Conservation (phyloP, 1,140 invertebrate species). For the Lysiphlebus fabarum region DNA sequence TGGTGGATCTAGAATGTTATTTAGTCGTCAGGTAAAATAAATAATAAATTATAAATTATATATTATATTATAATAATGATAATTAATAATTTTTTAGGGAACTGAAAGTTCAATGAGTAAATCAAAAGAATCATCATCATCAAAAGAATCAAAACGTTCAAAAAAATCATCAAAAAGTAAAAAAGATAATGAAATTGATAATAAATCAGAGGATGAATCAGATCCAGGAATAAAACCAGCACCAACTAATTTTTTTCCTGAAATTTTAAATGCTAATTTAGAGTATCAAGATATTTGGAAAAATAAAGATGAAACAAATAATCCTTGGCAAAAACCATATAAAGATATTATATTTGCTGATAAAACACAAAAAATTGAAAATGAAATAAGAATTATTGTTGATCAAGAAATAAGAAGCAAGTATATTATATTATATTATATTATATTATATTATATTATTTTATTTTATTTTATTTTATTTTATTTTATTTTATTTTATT, state of each 20-base stretch:
- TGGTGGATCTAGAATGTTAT: constrained; percentile 80
- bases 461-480: too few relatives aligned
- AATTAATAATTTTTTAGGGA: constrained; percentile 44
- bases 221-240: constrained; percentile 56
- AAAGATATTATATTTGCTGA: constrained; percentile 78
- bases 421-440: too few relatives aligned
- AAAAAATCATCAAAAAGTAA: constrained; percentile 57
- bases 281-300: constrained; percentile 75
- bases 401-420: constrained; percentile 84
- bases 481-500: too few relatives aligned
- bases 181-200: constrained; percentile 57
- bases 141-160: constrained; percentile 73
- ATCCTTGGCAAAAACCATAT: constrained; percentile 71
- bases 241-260: constrained; percentile 55
- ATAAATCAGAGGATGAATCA: constrained; percentile 60
- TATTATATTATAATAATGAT: constrained; percentile 16
- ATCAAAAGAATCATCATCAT: constrained; percentile 67
- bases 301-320: constrained; percentile 70
- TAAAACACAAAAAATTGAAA: constrained; percentile 79
- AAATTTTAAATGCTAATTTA: constrained; percentile 51
- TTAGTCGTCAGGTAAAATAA: constrained; percentile 65
- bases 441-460: too few relatives aligned
- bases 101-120: constrained; percentile 74
- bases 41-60: constrained; percentile 14
- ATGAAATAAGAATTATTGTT: constrained; percentile 76